phyloP scores from a whole-genome alignment of 2,113 vertebrate genomes.

The Caloenas nicobarica region DNA sequence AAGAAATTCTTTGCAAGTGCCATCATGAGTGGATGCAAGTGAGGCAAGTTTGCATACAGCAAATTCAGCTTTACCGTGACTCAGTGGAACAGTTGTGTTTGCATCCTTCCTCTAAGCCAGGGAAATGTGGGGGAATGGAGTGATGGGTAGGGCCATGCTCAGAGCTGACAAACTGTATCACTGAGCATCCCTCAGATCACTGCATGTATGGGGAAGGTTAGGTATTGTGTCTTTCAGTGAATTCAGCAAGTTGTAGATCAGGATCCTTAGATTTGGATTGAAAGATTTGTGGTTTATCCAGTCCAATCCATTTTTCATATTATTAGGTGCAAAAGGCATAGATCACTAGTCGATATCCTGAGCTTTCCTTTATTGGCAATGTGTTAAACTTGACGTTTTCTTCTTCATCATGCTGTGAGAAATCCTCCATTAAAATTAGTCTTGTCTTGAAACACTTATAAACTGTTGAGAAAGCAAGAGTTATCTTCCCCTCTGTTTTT shows the following conservation, averaged over 20 bases:
- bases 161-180: neutral
- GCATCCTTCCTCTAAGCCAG: neutral
- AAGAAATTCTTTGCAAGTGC: neutral
- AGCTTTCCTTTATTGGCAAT: neutral
- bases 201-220: rapidly evolving
- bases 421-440: neutral
- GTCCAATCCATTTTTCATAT: neutral
- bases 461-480: neutral
- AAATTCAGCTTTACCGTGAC: neutral
- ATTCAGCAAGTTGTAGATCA: neutral
- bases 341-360: neutral
- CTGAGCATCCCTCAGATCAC: neutral
- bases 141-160: neutral
- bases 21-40: neutral
- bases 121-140: neutral
- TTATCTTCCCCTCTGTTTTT: neutral
- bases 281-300: neutral
- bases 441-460: neutral
- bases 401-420: neutral
- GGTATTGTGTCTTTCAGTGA: neutral
- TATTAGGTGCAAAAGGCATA: neutral
- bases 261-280: neutral
- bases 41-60: neutral
- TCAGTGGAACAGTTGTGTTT: neutral
- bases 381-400: neutral